A percentile compares a stretch with the other conserved stretches of the same genome.
These are phyloP conservation scores for Helarctos malayanus DNA, from an alignment of 2,797 vertebrate species.

Conservation along the genomic window DNA sequence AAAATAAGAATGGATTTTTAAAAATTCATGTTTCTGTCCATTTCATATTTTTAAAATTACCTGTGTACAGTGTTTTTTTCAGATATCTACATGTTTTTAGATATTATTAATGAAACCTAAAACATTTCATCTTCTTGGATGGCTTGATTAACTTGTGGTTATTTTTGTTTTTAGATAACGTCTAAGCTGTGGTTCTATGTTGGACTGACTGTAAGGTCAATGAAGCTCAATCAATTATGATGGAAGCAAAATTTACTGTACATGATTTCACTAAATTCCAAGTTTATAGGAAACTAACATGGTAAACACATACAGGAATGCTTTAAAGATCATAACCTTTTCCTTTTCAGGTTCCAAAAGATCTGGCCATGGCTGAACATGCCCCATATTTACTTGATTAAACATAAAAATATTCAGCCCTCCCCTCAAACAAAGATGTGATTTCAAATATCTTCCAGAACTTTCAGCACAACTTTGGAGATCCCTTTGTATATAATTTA, in stretches of 20 bases:
- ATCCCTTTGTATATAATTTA: neutral
- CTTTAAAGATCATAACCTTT: neutral
- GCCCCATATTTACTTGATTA: neutral
- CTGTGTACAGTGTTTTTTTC: neutral
- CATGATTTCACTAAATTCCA: neutral
- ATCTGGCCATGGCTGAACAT: no score
- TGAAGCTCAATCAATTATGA: neutral
- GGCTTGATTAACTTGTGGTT: neutral
- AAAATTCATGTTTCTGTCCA: neutral
- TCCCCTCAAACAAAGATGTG: neutral
- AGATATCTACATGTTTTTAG: neutral
- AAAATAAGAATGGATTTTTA: neutral
- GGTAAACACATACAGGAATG: neutral
- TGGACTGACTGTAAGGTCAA: neutral
- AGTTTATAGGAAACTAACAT: neutral
- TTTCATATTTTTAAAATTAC: neutral
- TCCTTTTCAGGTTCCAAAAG: no score
- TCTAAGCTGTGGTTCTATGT: neutral
- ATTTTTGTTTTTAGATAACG: neutral
- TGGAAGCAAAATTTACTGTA: neutral
- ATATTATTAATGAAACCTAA: conserved; percentile 5
- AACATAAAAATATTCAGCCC: neutral
- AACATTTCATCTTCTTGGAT: neutral
- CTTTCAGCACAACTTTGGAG: neutral
- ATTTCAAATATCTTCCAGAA: neutral